These are phyloP conservation scores for Chelon auratus DNA, from an alignment of 2,797 vertebrate species.

Conservation along the genomic window DNA sequence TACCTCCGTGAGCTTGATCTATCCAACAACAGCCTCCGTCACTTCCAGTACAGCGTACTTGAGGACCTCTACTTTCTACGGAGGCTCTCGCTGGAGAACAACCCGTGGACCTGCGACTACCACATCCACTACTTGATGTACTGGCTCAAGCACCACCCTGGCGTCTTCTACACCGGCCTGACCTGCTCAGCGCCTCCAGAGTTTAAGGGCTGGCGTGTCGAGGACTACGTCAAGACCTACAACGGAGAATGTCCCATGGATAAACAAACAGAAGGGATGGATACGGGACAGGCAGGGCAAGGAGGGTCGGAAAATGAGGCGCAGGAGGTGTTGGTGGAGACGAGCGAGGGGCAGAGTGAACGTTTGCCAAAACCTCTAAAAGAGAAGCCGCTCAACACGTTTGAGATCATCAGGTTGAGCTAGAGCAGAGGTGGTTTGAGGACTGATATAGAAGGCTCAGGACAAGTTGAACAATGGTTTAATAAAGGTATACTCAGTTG, in stretches of 20 bases:
- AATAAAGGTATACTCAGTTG: slow-evolving; percentile 35
- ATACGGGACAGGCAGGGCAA: slow-evolving; percentile 62
- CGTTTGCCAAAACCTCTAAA: slow-evolving; percentile 68
- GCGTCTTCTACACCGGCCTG: slow-evolving; percentile 89
- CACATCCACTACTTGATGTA: slow-evolving; percentile 98
- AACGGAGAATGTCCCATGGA: slow-evolving; percentile 97
- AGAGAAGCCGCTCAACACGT: slow-evolving; percentile 64
- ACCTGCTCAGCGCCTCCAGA: slow-evolving; percentile 90
- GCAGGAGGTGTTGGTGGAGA: slow-evolving; percentile 82
- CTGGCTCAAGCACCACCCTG: slow-evolving; percentile 96
- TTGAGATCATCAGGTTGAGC: slow-evolving; percentile 83
- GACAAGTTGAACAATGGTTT: slow-evolving; percentile 25
- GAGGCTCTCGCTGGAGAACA: slow-evolving; percentile 89
- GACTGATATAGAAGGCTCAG: slow-evolving; percentile 28
- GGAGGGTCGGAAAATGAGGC: slow-evolving; percentile 67
- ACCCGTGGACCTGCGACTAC: slow-evolving; percentile 98
- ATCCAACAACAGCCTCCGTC: slow-evolving; percentile 93
- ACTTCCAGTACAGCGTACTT: slow-evolving; percentile 94
- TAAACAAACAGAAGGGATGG: slow-evolving; percentile 81
- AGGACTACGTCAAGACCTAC: slow-evolving; percentile 95
- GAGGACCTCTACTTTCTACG: slow-evolving; percentile 97
- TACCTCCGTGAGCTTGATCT: slow-evolving; percentile 94
- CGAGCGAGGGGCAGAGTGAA: slow-evolving; percentile 78
- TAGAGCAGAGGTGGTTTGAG: slow-evolving; percentile 49
- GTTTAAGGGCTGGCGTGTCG: slow-evolving; percentile 93